Evolutionary conservation across 2,888 invertebrate genomes (phyloP).

Genomic region (Neoaliturus tenellus): DNA sequence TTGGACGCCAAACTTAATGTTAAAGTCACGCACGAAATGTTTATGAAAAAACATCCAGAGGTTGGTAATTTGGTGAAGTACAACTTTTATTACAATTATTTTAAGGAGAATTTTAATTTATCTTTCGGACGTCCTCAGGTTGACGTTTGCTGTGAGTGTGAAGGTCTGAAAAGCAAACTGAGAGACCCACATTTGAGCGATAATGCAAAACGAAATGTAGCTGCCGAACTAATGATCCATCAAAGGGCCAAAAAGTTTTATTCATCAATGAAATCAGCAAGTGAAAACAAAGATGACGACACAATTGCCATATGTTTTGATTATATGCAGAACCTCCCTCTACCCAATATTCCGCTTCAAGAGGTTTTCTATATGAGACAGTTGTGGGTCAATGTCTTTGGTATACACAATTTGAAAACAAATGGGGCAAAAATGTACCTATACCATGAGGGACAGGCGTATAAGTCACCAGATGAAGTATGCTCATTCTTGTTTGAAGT

Average conservation of each 20-base stretch:
- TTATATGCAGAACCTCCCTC: slow-evolving; percentile 66
- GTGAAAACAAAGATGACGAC: not conserved
- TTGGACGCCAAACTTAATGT: slow-evolving; percentile 62
- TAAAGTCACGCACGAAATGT: slow-evolving; percentile 32
- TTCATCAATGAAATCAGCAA: not conserved
- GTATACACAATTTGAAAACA: not conserved
- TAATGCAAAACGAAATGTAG: slow-evolving; percentile 25
- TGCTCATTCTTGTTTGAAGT: not conserved
- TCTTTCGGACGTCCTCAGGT: slow-evolving; percentile 65
- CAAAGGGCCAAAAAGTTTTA: not conserved
- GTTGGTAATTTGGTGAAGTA: slow-evolving; percentile 36
- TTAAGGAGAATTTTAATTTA: slow-evolving; percentile 63
- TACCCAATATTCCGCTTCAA: slow-evolving; percentile 57
- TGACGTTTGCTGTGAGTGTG: slow-evolving; percentile 64
- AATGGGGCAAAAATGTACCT: too few relatives aligned
- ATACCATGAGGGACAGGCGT: not conserved
- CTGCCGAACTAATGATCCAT: slow-evolving; percentile 39
- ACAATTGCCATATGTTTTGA: slow-evolving; percentile 68
- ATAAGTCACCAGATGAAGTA: slow-evolving; percentile 18
- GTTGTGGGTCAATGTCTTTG: slow-evolving; percentile 10
- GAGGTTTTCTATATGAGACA: slow-evolving; percentile 14
- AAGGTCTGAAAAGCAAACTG: slow-evolving; percentile 62
- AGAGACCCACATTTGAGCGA: slow-evolving; percentile 58
- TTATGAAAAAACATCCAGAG: not conserved
- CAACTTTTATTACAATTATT: slow-evolving; percentile 50